Percentiles rank a stretch among this genome's conserved stretches.
These are phyloP conservation scores for Porites lobata DNA, from an alignment of 92 coral and sea anemone genomes.

Conservation along the genomic window DNA sequence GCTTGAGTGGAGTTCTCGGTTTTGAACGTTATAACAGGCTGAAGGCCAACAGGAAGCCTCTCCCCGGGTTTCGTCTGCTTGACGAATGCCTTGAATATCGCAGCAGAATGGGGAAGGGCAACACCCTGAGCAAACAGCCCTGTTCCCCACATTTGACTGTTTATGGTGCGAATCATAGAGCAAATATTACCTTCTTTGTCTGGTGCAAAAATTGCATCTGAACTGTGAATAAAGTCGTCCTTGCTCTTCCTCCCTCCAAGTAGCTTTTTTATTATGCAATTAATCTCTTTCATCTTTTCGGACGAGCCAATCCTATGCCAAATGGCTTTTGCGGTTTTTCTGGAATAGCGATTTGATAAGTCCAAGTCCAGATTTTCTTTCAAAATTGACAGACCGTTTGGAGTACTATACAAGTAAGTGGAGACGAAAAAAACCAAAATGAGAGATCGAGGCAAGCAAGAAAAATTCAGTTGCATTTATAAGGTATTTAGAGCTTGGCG, in stretches of 20 bases:
- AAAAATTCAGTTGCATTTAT: conserved; percentile 82
- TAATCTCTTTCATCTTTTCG: conserved; percentile 78
- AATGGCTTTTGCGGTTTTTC: conserved; percentile 72
- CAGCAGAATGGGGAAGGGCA: conserved; percentile 89
- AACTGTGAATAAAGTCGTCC: conserved; percentile 59
- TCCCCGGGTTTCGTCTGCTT: conserved; percentile 74
- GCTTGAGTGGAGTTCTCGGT: background rate
- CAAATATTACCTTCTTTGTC: conserved; percentile 94
- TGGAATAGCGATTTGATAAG: conserved; percentile 74
- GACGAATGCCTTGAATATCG: conserved; percentile 75
- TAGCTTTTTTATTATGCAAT: conserved; percentile 75
- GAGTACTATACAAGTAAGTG: conserved; percentile 50
- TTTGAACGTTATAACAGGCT: conserved; percentile 77
- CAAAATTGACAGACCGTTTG: conserved; percentile 68
- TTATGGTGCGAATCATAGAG: conserved; percentile 91
- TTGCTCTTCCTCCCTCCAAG: conserved; percentile 71
- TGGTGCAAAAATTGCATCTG: conserved; percentile 87
- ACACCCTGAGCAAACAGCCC: conserved; percentile 89
- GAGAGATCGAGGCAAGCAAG: conserved; percentile 91
- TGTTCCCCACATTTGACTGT: conserved; percentile 93
- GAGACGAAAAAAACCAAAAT: conserved; percentile 84
- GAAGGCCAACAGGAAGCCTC: conserved; percentile 81
- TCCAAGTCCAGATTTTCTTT: conserved; percentile 74
- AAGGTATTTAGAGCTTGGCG: conserved; percentile 65
- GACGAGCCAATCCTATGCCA: conserved; percentile 84